A percentile compares a stretch with the other conserved stretches of the same genome.
Evolutionary conservation across 2,888 invertebrate genomes (phyloP).

Genomic region (Mesodorylaimus sp.): DNA sequence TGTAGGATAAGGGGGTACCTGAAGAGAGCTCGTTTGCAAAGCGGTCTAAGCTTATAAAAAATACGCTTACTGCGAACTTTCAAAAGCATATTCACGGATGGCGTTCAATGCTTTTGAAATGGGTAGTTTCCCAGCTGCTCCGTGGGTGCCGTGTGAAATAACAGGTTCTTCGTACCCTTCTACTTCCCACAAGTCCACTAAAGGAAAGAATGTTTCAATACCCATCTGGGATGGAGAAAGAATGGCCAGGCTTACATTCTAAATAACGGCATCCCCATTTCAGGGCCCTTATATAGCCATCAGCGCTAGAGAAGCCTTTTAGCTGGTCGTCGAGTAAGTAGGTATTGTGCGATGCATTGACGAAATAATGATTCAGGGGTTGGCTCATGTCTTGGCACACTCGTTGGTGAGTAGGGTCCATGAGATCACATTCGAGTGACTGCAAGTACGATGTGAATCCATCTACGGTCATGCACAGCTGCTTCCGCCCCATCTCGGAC

Average conservation of each 20-base stretch:
- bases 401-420: constrained; percentile 35
- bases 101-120: constrained; percentile 33
- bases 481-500: constrained; percentile 37
- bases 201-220: constrained; percentile 11
- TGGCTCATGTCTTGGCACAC: constrained; percentile 41
- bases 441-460: constrained; percentile 35
- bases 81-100: constrained; percentile 38
- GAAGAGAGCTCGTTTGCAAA: constrained; percentile 8
- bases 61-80: constrained; percentile 21
- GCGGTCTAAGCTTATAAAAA: background rate
- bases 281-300: constrained; percentile 39
- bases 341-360: constrained; percentile 40
- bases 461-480: constrained; percentile 40
- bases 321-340: constrained; percentile 40
- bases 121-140: constrained; percentile 38
- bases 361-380: constrained; percentile 39
- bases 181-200: constrained; percentile 43
- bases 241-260: constrained; percentile 31
- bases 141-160: constrained; percentile 41
- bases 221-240: background rate
- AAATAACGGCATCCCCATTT: constrained; percentile 39
- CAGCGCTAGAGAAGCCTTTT: constrained; percentile 38
- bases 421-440: constrained; percentile 38
- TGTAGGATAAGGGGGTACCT: constrained; percentile 39
- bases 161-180: constrained; percentile 35